Evolutionary conservation across 1,140 invertebrate species (phyloP).

Genomic region (Platyura marginata): DNA sequence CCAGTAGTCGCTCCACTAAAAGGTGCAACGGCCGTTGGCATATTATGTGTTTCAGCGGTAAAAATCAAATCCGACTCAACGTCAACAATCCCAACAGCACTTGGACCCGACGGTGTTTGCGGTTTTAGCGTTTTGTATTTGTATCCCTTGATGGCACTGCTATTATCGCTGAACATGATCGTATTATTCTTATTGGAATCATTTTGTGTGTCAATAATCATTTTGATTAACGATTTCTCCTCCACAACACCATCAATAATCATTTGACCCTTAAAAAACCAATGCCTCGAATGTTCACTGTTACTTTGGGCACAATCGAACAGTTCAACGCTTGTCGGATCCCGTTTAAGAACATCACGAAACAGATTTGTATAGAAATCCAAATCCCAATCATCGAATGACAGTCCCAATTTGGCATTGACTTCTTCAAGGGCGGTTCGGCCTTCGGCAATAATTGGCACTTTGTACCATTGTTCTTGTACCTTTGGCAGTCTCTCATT

Average conservation of each 20-base stretch:
- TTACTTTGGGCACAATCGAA: slow-evolving; percentile 99
- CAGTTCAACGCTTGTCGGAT: slow-evolving; percentile 94
- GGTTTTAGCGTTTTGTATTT: slow-evolving; percentile 45
- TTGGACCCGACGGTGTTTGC: slow-evolving; percentile 33
- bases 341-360: slow-evolving; percentile 59
- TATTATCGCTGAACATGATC: slow-evolving; percentile 96
- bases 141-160: slow-evolving; percentile 84
- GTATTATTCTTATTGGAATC: slow-evolving; percentile 83
- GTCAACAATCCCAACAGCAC: slow-evolving; percentile 35
- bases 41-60: slow-evolving; percentile 97
- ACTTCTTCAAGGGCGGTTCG: slow-evolving; percentile 62
- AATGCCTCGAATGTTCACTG: slow-evolving; percentile 82
- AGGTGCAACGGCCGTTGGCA: slow-evolving; percentile 86
- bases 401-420: slow-evolving; percentile 64
- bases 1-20: slow-evolving; percentile 94
- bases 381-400: slow-evolving; percentile 77
- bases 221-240: slow-evolving; percentile 69
- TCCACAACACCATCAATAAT: slow-evolving; percentile 64
- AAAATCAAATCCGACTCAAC: slow-evolving; percentile 84
- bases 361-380: slow-evolving; percentile 74
- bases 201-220: slow-evolving; percentile 82
- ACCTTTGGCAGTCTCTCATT: slow-evolving; percentile 39
- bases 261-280: slow-evolving; percentile 85
- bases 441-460: slow-evolving; percentile 63
- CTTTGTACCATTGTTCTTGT: slow-evolving; percentile 58